A percentile compares a stretch with the other conserved stretches of the same genome.
These are phyloP conservation scores for Siderastrea siderea DNA, from an alignment of 92 coral and sea anemone species.

Conservation along the genomic window DNA sequence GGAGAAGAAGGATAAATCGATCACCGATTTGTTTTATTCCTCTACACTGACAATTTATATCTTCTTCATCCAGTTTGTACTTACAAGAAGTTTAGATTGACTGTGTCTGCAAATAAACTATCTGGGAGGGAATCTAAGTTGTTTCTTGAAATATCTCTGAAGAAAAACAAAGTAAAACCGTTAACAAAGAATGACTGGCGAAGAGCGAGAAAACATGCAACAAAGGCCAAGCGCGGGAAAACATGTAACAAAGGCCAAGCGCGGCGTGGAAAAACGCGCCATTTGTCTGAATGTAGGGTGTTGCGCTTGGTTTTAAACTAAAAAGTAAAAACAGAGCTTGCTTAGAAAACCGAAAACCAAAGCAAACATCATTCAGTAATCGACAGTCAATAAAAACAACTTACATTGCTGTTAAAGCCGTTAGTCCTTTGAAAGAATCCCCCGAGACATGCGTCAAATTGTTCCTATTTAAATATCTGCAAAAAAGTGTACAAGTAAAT, in stretches of 20 bases:
- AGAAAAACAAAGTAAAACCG: background rate
- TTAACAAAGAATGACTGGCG: background rate
- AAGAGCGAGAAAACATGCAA: background rate
- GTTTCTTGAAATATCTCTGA: slow-evolving; percentile 9
- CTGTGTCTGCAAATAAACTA: slow-evolving; percentile 19
- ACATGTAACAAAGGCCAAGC: too few relatives aligned
- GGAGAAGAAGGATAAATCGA: too few relatives aligned
- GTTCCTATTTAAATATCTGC: slow-evolving; percentile 24
- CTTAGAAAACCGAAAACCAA: background rate
- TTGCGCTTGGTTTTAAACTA: background rate
- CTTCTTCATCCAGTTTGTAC: background rate
- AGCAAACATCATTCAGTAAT: background rate
- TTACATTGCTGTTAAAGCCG: slow-evolving; percentile 20
- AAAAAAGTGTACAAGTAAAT: background rate
- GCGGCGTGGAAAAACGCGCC: too few relatives aligned
- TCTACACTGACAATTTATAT: background rate
- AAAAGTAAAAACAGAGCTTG: too few relatives aligned
- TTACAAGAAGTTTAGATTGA: slow-evolving; percentile 14
- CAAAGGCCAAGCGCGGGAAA: background rate
- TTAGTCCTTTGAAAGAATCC: slow-evolving; percentile 36
- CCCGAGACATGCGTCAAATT: slow-evolving; percentile 1
- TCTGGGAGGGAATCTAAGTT: slow-evolving; percentile 23
- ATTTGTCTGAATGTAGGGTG: too few relatives aligned
- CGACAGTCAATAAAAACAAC: background rate
- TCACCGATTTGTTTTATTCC: too few relatives aligned